Conservation (phyloP, 2,113 vertebrate genomes). For the Lynx canadensis region DNA sequence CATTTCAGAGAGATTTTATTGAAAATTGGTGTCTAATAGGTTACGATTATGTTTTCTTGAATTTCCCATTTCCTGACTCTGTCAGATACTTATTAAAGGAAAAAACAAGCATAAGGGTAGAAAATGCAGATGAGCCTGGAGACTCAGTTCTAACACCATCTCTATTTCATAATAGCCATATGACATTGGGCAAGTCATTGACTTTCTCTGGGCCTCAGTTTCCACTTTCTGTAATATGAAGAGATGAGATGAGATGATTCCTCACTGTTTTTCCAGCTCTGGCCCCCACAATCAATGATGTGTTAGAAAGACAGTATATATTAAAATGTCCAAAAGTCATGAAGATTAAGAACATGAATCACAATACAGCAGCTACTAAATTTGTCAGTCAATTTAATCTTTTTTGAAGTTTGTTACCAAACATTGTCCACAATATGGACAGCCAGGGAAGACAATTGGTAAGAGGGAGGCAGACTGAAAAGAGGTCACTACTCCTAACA, state of each 20-base stretch:
- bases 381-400: neutral
- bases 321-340: neutral
- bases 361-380: neutral
- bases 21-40: neutral
- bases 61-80: neutral
- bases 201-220: neutral
- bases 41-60: neutral
- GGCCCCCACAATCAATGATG: too few species aligned
- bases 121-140: neutral
- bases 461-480: neutral
- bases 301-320: neutral
- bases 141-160: neutral
- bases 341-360: neutral
- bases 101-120: neutral
- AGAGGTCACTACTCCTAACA: neutral
- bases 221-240: neutral
- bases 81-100: neutral
- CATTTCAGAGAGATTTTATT: neutral
- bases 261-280: neutral
- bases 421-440: neutral
- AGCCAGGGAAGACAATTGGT: neutral
- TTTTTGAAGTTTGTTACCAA: neutral
- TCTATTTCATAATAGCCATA: neutral
- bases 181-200: neutral
- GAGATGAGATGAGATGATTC: neutral